Conservation (phyloP, 2,797 vertebrate genomes). For the Pantherophis vulpinus region DNA sequence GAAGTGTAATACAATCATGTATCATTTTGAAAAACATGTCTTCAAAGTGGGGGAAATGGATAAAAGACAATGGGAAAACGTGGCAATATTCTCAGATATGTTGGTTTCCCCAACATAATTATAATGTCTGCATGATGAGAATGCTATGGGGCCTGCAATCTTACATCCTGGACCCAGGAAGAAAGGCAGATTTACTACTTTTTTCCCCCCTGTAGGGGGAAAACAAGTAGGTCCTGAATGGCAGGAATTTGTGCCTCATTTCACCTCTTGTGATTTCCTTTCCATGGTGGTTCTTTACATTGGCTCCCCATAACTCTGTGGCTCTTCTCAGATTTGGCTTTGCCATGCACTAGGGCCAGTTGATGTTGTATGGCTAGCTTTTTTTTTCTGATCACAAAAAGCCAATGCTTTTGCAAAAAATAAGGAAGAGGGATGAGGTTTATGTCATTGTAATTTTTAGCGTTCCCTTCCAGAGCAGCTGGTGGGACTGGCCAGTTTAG, state of each 20-base stretch:
- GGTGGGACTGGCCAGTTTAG: background rate
- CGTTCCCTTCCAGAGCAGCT: background rate
- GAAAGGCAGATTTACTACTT: background rate
- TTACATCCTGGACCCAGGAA: background rate
- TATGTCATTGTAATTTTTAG: background rate
- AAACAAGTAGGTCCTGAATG: background rate
- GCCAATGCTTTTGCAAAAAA: background rate
- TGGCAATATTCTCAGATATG: background rate
- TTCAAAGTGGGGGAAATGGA: background rate
- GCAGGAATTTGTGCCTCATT: background rate
- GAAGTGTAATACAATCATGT: background rate
- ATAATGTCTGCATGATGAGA: background rate
- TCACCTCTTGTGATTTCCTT: background rate
- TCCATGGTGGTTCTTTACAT: background rate
- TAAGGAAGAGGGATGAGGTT: background rate
- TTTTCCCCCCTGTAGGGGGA: fast-evolving
- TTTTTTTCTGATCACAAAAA: background rate
- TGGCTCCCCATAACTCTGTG: background rate
- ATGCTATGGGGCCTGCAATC: background rate
- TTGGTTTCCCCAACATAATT: background rate
- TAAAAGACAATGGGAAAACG: background rate
- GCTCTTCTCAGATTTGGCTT: background rate
- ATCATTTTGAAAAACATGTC: background rate
- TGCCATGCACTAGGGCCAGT: background rate
- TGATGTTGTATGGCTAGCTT: background rate